Evolutionary conservation across 1,140 invertebrate species (phyloP).

Genomic region (Lethocerus indicus): DNA sequence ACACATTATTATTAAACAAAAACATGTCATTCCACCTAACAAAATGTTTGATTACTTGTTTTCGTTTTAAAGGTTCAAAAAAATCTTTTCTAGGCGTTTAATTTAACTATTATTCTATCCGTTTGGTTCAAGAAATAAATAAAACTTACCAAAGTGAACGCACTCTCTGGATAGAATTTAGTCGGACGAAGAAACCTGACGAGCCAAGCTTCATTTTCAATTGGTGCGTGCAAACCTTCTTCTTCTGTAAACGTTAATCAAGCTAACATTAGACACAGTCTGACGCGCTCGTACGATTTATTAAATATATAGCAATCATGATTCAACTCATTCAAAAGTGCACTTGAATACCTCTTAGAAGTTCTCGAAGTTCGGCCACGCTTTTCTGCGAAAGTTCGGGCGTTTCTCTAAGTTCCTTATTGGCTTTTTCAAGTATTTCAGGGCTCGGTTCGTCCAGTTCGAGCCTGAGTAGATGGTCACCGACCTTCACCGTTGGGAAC

Average conservation of each 20-base stretch:
- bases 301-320: no score
- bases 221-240: slow-evolving; percentile 43
- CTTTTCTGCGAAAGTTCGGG: slow-evolving; percentile 23
- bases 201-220: slow-evolving; percentile 53
- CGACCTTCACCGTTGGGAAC: no score
- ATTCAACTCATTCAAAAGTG: neutral
- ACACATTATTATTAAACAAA: neutral
- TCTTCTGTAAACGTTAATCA: slow-evolving; percentile 38
- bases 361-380: slow-evolving; percentile 21
- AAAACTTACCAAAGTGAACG: slow-evolving; percentile 44
- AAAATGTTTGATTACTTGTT: neutral
- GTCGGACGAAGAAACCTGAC: slow-evolving; percentile 56
- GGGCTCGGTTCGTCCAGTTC: slow-evolving; percentile 10
- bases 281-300: no score
- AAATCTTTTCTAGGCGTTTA: neutral
- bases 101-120: neutral
- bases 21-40: neutral
- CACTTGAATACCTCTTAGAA: slow-evolving; percentile 25
- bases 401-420: slow-evolving; percentile 27
- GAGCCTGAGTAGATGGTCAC: slow-evolving; percentile 7
- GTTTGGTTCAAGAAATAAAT: neutral
- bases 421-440: slow-evolving; percentile 20
- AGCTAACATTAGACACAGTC: no score
- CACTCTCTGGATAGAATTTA: slow-evolving; percentile 66
- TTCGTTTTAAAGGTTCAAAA: neutral